These are phyloP conservation scores for Cynodonichthys magdalenae DNA, from an alignment of 2,797 vertebrate genomes.

Conservation along the genomic window DNA sequence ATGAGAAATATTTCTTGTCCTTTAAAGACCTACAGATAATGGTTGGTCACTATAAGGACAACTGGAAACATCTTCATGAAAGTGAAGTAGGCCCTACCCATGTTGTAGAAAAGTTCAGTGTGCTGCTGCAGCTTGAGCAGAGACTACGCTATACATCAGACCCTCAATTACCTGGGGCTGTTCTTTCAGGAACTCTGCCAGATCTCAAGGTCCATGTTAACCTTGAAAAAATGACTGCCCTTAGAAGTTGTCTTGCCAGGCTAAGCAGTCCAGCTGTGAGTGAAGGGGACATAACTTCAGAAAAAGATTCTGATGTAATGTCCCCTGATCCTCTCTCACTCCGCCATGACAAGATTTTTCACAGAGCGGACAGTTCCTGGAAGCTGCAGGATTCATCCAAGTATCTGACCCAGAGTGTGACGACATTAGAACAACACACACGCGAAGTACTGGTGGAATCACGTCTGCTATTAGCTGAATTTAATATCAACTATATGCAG, in stretches of 20 bases:
- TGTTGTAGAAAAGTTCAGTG: slow-evolving; percentile 97
- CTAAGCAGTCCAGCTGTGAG: slow-evolving; percentile 77
- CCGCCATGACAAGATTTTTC: slow-evolving; percentile 90
- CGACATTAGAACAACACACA: slow-evolving; percentile 92
- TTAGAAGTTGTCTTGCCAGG: slow-evolving; percentile 89
- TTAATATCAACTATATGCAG: slow-evolving; percentile 97
- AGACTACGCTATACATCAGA: slow-evolving; percentile 95
- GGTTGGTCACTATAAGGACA: slow-evolving; percentile 95
- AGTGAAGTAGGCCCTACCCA: slow-evolving; percentile 95
- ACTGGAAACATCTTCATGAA: slow-evolving; percentile 96
- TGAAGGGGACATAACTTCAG: slow-evolving; percentile 45
- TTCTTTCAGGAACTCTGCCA: slow-evolving; percentile 92
- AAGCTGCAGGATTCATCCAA: slow-evolving; percentile 90
- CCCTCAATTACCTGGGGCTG: slow-evolving; percentile 94
- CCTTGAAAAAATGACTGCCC: slow-evolving; percentile 93
- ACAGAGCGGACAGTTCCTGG: slow-evolving; percentile 85
- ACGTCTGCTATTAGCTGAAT: slow-evolving; percentile 93
- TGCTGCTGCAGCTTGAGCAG: slow-evolving; percentile 92
- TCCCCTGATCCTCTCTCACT: slow-evolving; percentile 81
- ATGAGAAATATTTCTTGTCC: slow-evolving; percentile 92
- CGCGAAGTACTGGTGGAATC: slow-evolving; percentile 95
- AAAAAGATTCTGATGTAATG: slow-evolving; percentile 47
- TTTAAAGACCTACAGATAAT: slow-evolving; percentile 98
- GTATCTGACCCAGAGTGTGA: slow-evolving; percentile 93
- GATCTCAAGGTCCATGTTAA: slow-evolving; percentile 98